These are phyloP conservation scores for Pyrochroa serraticornis DNA, from an alignment of 2,888 invertebrate genomes.

Conservation along the genomic window DNA sequence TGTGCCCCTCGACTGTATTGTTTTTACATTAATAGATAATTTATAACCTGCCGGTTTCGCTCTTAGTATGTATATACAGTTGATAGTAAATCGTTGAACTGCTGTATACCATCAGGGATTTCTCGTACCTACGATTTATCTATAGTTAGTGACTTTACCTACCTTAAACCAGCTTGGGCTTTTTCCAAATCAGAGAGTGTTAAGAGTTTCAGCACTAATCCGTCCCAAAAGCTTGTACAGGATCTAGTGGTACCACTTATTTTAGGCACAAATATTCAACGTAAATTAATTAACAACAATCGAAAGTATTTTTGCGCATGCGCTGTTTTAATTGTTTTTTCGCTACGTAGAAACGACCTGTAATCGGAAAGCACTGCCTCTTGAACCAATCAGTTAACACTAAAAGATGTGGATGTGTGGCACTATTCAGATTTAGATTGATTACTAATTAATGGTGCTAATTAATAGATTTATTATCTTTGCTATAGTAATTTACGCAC, in stretches of 20 bases:
- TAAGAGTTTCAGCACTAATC: constrained; percentile 32
- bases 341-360: neutral
- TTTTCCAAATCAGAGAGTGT: constrained; percentile 15
- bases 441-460: constrained; percentile 16
- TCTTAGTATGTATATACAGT: constrained; percentile 27
- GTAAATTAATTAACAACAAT: too few species aligned
- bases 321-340: neutral
- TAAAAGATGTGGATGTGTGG: too few species aligned
- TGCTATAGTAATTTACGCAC: constrained; percentile 15
- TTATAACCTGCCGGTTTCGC: neutral
- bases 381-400: too few species aligned
- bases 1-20: constrained; percentile 1
- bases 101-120: constrained; percentile 24
- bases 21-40: too few species aligned
- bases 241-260: constrained; percentile 6
- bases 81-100: constrained; percentile 17
- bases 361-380: too few species aligned
- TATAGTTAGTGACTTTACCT: neutral
- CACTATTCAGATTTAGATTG: too few species aligned
- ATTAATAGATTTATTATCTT: neutral
- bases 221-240: constrained; percentile 33
- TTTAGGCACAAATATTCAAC: too few species aligned
- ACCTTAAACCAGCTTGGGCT: constrained; percentile 15
- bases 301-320: neutral
- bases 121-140: constrained; percentile 14